Evolutionary conservation across 2,113 vertebrate species (phyloP).

Genomic region (Poeciliopsis turrubarensis): DNA sequence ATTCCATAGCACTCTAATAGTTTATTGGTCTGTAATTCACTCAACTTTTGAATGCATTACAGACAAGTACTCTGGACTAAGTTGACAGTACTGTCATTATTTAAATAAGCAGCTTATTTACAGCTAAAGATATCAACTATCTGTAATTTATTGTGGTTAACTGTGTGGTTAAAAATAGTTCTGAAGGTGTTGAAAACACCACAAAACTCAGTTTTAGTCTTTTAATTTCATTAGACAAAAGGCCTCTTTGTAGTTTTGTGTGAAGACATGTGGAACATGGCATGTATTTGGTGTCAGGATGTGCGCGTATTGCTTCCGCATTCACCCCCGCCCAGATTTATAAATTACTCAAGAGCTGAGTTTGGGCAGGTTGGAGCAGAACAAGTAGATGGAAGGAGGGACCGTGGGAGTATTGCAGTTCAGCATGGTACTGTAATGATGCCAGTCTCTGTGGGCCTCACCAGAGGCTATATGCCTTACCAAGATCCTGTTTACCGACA

Average conservation of each 20-base stretch:
- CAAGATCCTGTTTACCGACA: conserved; percentile 86
- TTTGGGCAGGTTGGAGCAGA: conserved; percentile 71
- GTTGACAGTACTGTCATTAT: conserved; percentile 22
- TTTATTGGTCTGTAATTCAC: conserved; percentile 22
- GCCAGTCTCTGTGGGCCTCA: conserved; percentile 73
- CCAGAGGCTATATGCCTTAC: conserved; percentile 84
- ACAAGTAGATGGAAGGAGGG: conserved; percentile 63
- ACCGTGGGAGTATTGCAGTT: conserved; percentile 59
- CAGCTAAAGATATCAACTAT: conserved; percentile 9
- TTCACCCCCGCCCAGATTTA: conserved; percentile 67
- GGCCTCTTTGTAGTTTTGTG: conserved; percentile 75
- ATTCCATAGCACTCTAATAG: conserved; percentile 10
- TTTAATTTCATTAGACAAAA: conserved; percentile 71
- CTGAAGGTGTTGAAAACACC: conserved; percentile 41
- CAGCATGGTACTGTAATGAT: conserved; percentile 26
- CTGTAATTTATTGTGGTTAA: conserved; percentile 2
- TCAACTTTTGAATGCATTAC: neutral
- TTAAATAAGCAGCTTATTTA: conserved; percentile 36
- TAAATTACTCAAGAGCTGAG: conserved; percentile 77
- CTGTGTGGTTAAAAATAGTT: conserved; percentile 42
- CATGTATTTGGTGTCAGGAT: conserved; percentile 79
- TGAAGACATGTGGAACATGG: conserved; percentile 77
- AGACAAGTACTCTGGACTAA: no score
- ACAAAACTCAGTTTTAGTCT: conserved; percentile 49
- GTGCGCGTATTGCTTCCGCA: conserved; percentile 67